A percentile compares a stretch with the other conserved stretches of the same genome.
These are phyloP conservation scores for Apogon talboti DNA, from an alignment of 2,797 vertebrate species.

Conservation along the genomic window DNA sequence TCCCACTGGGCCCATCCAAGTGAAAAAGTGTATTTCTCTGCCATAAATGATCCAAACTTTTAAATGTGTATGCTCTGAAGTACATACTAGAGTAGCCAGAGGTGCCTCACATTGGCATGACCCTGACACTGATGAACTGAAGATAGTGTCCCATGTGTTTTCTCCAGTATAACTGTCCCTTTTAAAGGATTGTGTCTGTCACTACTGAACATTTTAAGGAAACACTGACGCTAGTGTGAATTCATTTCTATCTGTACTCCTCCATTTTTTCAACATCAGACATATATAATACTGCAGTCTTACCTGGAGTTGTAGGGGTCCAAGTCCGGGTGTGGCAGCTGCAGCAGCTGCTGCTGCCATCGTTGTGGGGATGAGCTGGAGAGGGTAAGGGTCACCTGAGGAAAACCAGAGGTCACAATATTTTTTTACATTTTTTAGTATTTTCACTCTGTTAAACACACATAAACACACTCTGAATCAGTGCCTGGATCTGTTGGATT, in stretches of 20 bases:
- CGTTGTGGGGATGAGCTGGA: slow-evolving; percentile 98
- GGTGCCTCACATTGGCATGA: neutral
- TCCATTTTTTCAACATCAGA: neutral
- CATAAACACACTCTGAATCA: neutral
- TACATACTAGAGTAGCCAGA: no score
- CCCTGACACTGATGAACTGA: neutral
- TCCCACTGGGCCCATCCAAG: slow-evolving; percentile 26
- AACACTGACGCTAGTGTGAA: no score
- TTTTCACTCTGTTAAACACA: no score
- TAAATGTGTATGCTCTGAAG: slow-evolving; percentile 3
- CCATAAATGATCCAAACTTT: neutral
- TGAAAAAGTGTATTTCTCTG: slow-evolving; percentile 24
- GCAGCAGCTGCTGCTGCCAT: slow-evolving; percentile 93
- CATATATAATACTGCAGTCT: slow-evolving; percentile 39
- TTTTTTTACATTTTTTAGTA: neutral
- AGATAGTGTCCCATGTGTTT: neutral
- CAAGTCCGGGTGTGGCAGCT: slow-evolving; percentile 92
- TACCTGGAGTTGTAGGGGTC: slow-evolving; percentile 98
- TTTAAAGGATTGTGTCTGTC: neutral
- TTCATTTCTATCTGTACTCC: no score
- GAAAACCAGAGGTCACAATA: slow-evolving; percentile 72
- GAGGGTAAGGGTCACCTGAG: slow-evolving; percentile 97
- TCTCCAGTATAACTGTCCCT: no score
- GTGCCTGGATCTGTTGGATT: neutral
- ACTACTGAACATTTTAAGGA: neutral